These are phyloP conservation scores for Nephrotoma appendiculata DNA, from an alignment of 2,888 invertebrate genomes.

Conservation along the genomic window DNA sequence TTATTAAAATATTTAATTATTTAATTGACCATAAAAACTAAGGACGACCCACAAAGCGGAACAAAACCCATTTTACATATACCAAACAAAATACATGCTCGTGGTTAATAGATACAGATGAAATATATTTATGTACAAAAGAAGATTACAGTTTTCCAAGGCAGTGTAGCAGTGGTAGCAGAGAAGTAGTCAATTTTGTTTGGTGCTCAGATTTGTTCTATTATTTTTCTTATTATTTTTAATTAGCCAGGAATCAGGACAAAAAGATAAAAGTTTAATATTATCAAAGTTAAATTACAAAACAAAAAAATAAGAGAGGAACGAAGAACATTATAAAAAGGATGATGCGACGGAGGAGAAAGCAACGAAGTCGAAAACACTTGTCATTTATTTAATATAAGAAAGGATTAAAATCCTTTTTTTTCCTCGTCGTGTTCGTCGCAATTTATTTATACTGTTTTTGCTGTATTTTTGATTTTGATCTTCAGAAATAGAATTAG, in stretches of 20 bases:
- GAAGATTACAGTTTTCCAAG: neutral
- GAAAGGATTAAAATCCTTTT: neutral
- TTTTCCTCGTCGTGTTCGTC: neutral
- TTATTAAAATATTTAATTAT: neutral
- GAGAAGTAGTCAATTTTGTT: neutral
- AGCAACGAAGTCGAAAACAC: neutral
- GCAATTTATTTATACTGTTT: neutral
- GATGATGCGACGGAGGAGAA: neutral
- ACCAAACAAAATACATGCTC: neutral
- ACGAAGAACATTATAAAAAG: neutral
- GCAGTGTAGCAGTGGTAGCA: neutral
- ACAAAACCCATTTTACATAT: neutral
- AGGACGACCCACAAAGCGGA: neutral
- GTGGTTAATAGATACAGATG: neutral
- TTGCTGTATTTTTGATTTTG: neutral
- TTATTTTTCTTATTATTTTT: neutral
- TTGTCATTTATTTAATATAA: neutral
- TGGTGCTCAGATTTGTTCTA: neutral
- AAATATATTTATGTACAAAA: neutral
- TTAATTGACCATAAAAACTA: neutral
- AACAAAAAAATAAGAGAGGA: neutral
- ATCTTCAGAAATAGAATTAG: neutral
- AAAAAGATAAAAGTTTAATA: neutral
- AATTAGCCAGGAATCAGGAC: neutral
- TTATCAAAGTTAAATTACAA: neutral